Conservation (phyloP, 2,888 invertebrate species). For the Cepaea hortensis region DNA sequence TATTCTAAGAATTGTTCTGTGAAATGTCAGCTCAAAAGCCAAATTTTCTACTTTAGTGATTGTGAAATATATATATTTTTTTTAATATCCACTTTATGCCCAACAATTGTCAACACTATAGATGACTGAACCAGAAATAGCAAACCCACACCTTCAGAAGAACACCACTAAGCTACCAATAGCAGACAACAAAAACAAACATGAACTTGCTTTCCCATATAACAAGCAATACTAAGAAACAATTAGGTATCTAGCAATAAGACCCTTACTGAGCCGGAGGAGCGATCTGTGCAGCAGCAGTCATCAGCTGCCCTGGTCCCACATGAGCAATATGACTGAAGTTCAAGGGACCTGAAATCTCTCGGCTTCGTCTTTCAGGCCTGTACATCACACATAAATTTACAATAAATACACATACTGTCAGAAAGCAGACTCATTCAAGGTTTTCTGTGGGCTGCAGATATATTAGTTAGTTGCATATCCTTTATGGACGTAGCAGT, state of each 20-base stretch:
- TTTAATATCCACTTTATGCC: too few relatives aligned
- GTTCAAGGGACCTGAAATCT: slow-evolving; percentile 96
- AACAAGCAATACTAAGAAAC: not conserved
- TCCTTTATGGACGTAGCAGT: too few relatives aligned
- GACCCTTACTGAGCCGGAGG: slow-evolving; percentile 53
- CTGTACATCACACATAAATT: slow-evolving; percentile 51
- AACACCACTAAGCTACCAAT: not conserved
- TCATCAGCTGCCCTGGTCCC: slow-evolving; percentile 86
- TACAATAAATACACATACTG: not conserved
- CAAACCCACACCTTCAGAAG: too few relatives aligned
- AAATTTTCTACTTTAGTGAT: too few relatives aligned
- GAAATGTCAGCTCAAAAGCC: too few relatives aligned
- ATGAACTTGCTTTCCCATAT: slow-evolving; percentile 21
- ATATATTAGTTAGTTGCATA: too few relatives aligned
- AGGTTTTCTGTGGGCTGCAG: too few relatives aligned
- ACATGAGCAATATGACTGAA: slow-evolving; percentile 99
- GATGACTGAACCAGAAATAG: too few relatives aligned
- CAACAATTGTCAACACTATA: too few relatives aligned
- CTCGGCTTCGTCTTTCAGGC: slow-evolving; percentile 71
- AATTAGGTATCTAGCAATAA: not conserved
- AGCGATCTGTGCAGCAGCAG: slow-evolving; percentile 81
- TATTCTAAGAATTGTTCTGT: too few relatives aligned
- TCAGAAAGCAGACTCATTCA: too few relatives aligned
- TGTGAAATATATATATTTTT: too few relatives aligned
- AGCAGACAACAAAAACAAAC: not conserved